These are phyloP conservation scores for Epinephelus lanceolatus DNA, from an alignment of 2,113 vertebrate genomes.

Conservation along the genomic window DNA sequence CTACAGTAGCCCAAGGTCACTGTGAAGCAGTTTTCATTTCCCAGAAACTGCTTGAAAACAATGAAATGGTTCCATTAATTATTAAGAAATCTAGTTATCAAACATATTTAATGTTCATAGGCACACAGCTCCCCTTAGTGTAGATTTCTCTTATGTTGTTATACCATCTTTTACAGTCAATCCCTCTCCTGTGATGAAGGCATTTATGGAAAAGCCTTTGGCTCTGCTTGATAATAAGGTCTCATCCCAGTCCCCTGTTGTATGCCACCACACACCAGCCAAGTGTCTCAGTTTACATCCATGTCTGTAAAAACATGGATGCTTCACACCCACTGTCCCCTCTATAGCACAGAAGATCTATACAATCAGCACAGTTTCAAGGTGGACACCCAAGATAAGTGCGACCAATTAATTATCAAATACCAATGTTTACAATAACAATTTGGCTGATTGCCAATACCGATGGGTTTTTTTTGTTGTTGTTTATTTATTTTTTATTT, in stretches of 20 bases:
- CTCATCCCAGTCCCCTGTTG: not conserved
- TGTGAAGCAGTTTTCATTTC: conserved; percentile 5
- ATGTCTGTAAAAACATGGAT: no score
- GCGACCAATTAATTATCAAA: no score
- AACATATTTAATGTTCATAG: conserved; percentile 39
- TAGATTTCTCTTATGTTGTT: conserved; percentile 9
- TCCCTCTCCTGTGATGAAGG: conserved; percentile 42
- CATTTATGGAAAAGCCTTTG: conserved; percentile 35
- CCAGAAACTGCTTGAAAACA: conserved; percentile 48
- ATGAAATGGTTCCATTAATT: conserved; percentile 31
- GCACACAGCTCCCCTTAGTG: conserved; percentile 6
- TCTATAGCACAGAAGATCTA: no score
- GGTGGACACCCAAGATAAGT: no score
- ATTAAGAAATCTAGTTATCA: conserved; percentile 25
- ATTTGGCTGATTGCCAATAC: no score
- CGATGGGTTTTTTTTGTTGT: no score
- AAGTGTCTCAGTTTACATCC: no score
- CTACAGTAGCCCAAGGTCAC: conserved; percentile 49
- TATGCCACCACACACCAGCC: no score
- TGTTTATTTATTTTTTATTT: no score
- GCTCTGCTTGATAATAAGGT: conserved; percentile 35
- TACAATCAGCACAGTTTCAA: no score
- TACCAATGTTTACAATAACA: no score
- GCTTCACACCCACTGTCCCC: no score
- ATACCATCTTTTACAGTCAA: conserved; percentile 43